phyloP scores from a whole-genome alignment of 2,797 vertebrate genomes.

The Steatocranus sp. region DNA sequence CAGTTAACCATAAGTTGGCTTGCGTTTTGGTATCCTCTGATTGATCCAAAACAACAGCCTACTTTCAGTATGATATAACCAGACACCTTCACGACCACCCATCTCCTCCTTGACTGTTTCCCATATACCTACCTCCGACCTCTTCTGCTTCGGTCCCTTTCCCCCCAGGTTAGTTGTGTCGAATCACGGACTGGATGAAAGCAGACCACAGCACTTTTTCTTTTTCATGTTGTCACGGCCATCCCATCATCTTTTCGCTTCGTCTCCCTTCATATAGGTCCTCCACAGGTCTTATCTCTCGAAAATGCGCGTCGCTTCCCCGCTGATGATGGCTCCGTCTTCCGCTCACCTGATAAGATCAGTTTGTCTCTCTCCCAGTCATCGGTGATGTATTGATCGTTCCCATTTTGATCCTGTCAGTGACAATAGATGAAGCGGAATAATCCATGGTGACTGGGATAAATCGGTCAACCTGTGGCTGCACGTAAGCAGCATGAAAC shows the following conservation, averaged over 20 bases:
- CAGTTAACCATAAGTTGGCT: slow-evolving; percentile 25
- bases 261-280: slow-evolving; percentile 37
- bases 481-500: slow-evolving; percentile 2
- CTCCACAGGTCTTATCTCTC: slow-evolving; percentile 64
- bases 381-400: slow-evolving; percentile 7
- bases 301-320: slow-evolving; percentile 48
- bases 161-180: slow-evolving; percentile 70
- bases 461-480: slow-evolving; percentile 65
- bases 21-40: slow-evolving; percentile 18
- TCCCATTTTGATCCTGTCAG: slow-evolving; percentile 43
- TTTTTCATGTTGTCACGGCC: slow-evolving; percentile 80
- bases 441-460: slow-evolving; percentile 57
- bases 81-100: slow-evolving; percentile 52
- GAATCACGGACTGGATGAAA: slow-evolving; percentile 71
- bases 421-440: slow-evolving; percentile 18
- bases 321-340: slow-evolving; percentile 57
- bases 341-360: slow-evolving; percentile 18
- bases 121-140: slow-evolving; percentile 65
- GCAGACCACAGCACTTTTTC: slow-evolving; percentile 76
- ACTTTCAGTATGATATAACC: slow-evolving; percentile 68
- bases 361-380: slow-evolving; percentile 15
- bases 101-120: slow-evolving; percentile 23
- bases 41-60: slow-evolving; percentile 62
- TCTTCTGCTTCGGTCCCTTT: slow-evolving; percentile 64
- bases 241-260: slow-evolving; percentile 58